Conservation (phyloP, 2,888 invertebrate genomes). For the Leptothorax acervorum region DNA sequence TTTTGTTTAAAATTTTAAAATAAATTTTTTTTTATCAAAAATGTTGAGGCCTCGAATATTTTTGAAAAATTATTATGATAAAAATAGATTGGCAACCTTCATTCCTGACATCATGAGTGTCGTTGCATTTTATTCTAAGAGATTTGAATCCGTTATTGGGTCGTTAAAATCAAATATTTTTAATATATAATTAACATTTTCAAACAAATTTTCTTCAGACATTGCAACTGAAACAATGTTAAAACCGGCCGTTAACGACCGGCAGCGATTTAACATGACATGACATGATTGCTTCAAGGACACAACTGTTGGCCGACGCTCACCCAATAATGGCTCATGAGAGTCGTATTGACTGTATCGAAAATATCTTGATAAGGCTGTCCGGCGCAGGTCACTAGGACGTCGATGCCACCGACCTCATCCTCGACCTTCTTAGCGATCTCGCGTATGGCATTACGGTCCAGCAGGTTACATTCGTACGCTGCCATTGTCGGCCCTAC, state of each 20-base stretch:
- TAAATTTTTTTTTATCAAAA: background rate
- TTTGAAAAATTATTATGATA: background rate
- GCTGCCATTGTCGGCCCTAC: constrained; percentile 64
- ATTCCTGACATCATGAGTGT: background rate
- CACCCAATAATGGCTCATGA: constrained; percentile 84
- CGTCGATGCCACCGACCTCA: constrained; percentile 80
- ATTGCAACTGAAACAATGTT: background rate
- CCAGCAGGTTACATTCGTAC: constrained; percentile 78
- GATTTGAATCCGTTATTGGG: background rate
- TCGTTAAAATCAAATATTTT: background rate
- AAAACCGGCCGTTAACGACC: background rate
- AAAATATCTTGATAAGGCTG: constrained; percentile 76
- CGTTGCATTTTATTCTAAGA: background rate
- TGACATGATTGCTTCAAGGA: background rate
- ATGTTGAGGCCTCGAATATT: background rate
- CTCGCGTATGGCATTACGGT: constrained; percentile 76
- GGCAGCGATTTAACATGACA: background rate
- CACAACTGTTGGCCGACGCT: background rate
- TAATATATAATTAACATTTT: background rate
- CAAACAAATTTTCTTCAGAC: background rate
- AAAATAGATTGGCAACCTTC: background rate
- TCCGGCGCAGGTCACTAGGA: constrained; percentile 81
- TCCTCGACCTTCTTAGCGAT: constrained; percentile 77
- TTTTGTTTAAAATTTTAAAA: background rate
- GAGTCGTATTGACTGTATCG: constrained; percentile 78